phyloP scores from a whole-genome alignment of 2,888 invertebrate species.

The Diaphora mendica region DNA sequence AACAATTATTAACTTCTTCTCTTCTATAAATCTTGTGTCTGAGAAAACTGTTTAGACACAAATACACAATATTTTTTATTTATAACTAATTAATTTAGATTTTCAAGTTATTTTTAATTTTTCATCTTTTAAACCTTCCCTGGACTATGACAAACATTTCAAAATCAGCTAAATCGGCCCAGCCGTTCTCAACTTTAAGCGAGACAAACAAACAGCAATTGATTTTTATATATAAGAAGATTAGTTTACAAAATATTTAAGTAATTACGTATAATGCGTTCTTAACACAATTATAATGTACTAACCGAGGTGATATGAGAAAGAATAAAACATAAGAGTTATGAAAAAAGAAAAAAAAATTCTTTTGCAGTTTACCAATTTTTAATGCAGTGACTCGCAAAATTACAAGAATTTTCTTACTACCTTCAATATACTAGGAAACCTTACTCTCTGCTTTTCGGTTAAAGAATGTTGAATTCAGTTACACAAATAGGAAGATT shows the following conservation, averaged over 20 bases:
- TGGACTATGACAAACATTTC: too few relatives aligned
- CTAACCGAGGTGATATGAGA: neutral
- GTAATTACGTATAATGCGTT: neutral
- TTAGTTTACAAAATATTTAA: neutral
- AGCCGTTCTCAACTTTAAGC: too few relatives aligned
- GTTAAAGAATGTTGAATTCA: neutral
- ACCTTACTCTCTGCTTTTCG: neutral
- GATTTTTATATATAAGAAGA: too few relatives aligned
- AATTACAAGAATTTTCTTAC: too few relatives aligned
- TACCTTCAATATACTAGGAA: too few relatives aligned
- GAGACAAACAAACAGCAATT: too few relatives aligned
- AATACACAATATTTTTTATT: neutral
- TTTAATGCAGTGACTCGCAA: too few relatives aligned
- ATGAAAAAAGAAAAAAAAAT: neutral
- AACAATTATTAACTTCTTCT: neutral
- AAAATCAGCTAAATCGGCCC: too few relatives aligned
- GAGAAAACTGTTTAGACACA: neutral
- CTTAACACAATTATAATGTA: neutral
- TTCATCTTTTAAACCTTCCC: too few relatives aligned
- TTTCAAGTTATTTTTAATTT: too few relatives aligned
- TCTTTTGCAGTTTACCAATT: neutral
- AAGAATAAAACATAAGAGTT: neutral
- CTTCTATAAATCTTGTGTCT: neutral
- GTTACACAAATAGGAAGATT: neutral
- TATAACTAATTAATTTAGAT: too few relatives aligned